Conservation (phyloP, 2,797 vertebrate species). For the Poeciliopsis gracilis region DNA sequence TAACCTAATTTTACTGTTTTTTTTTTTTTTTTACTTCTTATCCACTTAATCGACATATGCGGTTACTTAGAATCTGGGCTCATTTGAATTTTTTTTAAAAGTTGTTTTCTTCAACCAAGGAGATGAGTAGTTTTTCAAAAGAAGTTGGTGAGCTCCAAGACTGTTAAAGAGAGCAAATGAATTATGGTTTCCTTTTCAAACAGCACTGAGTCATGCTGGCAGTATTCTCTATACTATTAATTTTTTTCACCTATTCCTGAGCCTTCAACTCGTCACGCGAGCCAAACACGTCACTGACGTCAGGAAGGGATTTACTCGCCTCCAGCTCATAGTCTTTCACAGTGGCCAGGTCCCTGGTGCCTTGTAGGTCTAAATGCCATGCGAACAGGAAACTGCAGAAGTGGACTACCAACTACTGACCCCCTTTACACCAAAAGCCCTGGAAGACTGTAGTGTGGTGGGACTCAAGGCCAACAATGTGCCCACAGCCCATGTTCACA, state of each 20-base stretch:
- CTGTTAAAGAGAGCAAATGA: conserved; percentile 37
- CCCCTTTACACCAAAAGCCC: conserved; percentile 53
- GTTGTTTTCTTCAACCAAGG: background rate
- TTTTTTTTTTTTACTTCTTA: background rate
- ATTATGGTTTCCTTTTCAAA: conserved; percentile 41
- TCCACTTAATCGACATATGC: background rate
- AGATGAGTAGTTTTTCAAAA: background rate
- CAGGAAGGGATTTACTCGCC: conserved; percentile 68
- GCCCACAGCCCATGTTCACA: conserved; percentile 76
- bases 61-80: background rate
- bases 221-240: conserved; percentile 47
- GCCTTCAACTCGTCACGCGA: conserved; percentile 63
- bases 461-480: conserved; percentile 81
- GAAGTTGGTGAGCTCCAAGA: conserved; percentile 36
- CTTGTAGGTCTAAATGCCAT: conserved; percentile 72
- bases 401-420: conserved; percentile 57
- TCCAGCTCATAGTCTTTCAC: conserved; percentile 54
- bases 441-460: conserved; percentile 59
- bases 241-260: conserved; percentile 46
- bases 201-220: conserved; percentile 56
- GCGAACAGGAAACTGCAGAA: conserved; percentile 77
- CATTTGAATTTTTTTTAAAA: background rate
- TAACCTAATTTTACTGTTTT: background rate
- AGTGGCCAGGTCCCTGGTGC: conserved; percentile 63
- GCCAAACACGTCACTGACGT: conserved; percentile 72